phyloP scores from a whole-genome alignment of 2,797 vertebrate species.

The Buphagus erythrorhynchus region DNA sequence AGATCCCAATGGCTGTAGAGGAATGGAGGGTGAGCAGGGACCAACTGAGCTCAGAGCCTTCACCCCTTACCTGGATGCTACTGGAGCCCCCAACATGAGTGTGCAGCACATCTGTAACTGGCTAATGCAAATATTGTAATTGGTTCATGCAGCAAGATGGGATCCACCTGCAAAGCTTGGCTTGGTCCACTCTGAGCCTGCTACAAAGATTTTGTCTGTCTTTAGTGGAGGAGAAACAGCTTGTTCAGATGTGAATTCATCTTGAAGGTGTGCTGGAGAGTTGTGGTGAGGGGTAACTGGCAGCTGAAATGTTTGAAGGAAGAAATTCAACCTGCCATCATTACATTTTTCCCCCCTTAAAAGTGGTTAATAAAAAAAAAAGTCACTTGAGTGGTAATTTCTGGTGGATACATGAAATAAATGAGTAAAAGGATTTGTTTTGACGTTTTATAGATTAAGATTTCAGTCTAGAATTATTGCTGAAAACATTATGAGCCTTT shows the following conservation, averaged over 20 bases:
- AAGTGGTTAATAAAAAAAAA: not conserved
- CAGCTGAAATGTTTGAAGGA: not conserved
- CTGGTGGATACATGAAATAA: not conserved
- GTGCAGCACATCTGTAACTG: not conserved
- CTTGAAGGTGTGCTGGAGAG: not conserved
- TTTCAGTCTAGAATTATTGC: not conserved
- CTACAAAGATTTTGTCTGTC: not conserved
- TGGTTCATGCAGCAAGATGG: not conserved
- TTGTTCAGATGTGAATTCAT: not conserved
- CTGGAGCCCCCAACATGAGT: not conserved
- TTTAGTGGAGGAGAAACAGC: not conserved
- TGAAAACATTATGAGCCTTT: not conserved
- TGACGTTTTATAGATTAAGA: not conserved
- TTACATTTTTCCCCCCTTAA: rapidly evolving
- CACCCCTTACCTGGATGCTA: not conserved
- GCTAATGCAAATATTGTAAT: not conserved
- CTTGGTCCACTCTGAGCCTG: not conserved
- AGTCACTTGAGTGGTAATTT: not conserved
- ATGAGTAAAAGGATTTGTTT: not conserved
- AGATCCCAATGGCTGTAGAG: not conserved
- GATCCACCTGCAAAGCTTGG: not conserved
- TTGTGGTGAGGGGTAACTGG: not conserved
- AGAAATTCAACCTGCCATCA: not conserved
- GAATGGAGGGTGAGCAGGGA: not conserved
- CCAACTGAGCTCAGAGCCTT: not conserved